phyloP scores from a whole-genome alignment of 2,888 invertebrate species.

The Sipha maydis region DNA sequence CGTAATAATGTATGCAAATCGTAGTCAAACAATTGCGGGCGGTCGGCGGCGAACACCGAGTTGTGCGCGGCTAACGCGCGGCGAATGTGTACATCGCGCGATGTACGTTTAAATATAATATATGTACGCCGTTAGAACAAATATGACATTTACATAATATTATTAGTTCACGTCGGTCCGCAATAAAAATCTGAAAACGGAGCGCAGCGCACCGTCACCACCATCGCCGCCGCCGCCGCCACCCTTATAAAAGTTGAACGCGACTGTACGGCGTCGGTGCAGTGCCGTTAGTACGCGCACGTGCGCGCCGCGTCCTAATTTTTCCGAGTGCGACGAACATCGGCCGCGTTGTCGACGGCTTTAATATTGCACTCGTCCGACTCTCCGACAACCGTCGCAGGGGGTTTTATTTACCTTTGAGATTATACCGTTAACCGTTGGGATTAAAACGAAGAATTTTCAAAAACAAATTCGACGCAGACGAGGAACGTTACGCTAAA shows the following conservation, averaged over 20 bases:
- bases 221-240: too few relatives aligned
- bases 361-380: not conserved
- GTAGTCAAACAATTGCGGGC: conserved; percentile 37
- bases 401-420: not conserved
- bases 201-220: not conserved
- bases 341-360: not conserved
- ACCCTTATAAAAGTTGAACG: not conserved
- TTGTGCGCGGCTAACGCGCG: not conserved
- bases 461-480: not conserved
- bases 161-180: conserved; percentile 10
- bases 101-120: not conserved
- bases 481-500: not conserved
- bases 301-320: not conserved
- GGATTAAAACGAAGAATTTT: not conserved
- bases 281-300: too few relatives aligned
- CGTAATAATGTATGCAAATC: conserved; percentile 26
- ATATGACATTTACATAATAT: conserved; percentile 43
- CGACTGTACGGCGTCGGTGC: too few relatives aligned
- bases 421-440: not conserved
- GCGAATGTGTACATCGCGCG: not conserved
- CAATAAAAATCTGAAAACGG: conserved; percentile 5
- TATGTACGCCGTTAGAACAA: conserved; percentile 34
- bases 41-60: not conserved
- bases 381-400: not conserved
- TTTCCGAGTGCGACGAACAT: not conserved